Evolutionary conservation across 1,140 invertebrate genomes (phyloP), one percentile per base, ranked within the genome.

Genomic region (Drosophila athabasca): DNA sequence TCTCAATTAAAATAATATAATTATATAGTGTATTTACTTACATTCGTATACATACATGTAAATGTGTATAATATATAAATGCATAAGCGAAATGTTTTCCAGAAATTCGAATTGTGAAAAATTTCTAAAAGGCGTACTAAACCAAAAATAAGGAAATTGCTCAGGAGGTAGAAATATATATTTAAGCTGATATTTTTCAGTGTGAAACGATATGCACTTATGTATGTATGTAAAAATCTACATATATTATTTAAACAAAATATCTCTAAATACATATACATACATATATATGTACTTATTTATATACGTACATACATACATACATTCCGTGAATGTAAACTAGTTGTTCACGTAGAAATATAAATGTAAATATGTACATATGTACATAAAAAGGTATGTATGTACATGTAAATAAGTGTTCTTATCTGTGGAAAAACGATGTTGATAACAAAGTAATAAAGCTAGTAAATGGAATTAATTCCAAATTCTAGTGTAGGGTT

Each of bases 61-160:
- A 24, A 68, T 50, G 26, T 48, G 46, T 19, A 19, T 19, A 19
- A 19, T 69, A 58, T 58, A 70, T 58, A 49, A 69, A 53, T 19
- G 17, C 26, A 69, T 43, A 58, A 50, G 64, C 69, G 58, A 48
- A 69, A 52, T 68, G 64, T 69, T 49, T 69, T 65, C 51, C 68
- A 62, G 45, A 68, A 68, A 57, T 24, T 71, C 49, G n/a, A 31
- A 31, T 31, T 31, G 8, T 2, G 7, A 31, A 39, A 11, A 39
- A 13, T 39, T 39, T 39, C 35, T 13, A 39, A 39, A 13, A 39
- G 35, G 11, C 35, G 11, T 13, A 39, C 3, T 5, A 39, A 39
- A 4, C 11, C 11, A 1, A 39, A 39, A 39, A 58, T 45, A 24
- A 22, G 11, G 3, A 44, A 17, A 31, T 48, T 11, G 4, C 8